Conservation (phyloP, 2,888 invertebrate species). For the Machimus rusticus region DNA sequence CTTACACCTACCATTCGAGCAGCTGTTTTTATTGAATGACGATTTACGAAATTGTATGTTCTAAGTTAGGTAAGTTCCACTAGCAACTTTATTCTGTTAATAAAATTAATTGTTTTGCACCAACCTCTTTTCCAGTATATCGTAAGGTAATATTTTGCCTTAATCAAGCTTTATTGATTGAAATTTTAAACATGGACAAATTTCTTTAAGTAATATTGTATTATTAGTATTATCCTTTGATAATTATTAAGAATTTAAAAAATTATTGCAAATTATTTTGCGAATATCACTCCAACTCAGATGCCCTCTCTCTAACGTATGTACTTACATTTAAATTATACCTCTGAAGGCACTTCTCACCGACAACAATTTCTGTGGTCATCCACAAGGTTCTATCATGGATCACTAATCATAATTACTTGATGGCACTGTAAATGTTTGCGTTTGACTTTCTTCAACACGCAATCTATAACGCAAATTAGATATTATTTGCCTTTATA, state of each 20-base stretch:
- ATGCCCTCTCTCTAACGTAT: no score
- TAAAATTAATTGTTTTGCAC: no score
- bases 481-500: background rate
- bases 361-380: no score
- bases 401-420: background rate
- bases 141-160: no score
- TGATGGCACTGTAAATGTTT: background rate
- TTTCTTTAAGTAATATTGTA: background rate
- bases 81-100: background rate
- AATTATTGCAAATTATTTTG: no score
- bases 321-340: no score
- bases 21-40: background rate
- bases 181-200: background rate
- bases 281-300: no score
- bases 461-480: background rate
- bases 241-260: no score
- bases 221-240: no score
- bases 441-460: background rate
- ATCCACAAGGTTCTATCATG: background rate
- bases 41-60: background rate
- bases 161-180: background rate
- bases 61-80: background rate
- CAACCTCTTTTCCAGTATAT: no score
- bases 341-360: no score
- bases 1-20: no score